A percentile compares a stretch with the other conserved stretches of the same genome.
phyloP scores from a whole-genome alignment of 2,888 invertebrate genomes.

The Cenopis cana region DNA sequence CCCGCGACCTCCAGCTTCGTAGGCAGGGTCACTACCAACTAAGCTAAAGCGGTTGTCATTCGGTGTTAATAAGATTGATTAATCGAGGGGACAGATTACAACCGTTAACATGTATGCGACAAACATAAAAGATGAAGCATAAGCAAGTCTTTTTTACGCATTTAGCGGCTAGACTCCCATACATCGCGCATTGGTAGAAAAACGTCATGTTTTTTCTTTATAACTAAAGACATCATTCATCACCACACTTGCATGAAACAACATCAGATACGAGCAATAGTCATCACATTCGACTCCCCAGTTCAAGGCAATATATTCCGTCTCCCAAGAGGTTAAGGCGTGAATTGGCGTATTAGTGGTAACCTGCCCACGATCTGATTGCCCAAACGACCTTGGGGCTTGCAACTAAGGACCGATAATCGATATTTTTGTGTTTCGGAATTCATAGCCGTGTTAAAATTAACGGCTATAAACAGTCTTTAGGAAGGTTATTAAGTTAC shows the following conservation, averaged over 20 bases:
- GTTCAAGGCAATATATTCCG: slow-evolving; percentile 48
- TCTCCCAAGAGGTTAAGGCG: slow-evolving; percentile 49
- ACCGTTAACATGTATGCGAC: background rate
- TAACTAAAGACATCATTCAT: background rate
- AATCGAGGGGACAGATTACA: background rate
- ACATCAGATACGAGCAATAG: slow-evolving; percentile 11
- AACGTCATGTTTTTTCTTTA: background rate
- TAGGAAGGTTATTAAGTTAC: background rate
- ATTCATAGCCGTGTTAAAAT: slow-evolving; percentile 38
- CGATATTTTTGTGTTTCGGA: slow-evolving; percentile 58
- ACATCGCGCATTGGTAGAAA: background rate
- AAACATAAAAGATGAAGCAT: no score
- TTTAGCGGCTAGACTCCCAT: no score
- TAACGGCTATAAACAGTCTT: slow-evolving; percentile 11
- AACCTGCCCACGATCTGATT: slow-evolving; percentile 51
- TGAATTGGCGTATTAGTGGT: slow-evolving; percentile 48
- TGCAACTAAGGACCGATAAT: slow-evolving; percentile 59
- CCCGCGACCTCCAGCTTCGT: no score
- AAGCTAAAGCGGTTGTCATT: no score
- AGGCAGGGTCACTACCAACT: no score
- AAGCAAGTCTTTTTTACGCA: no score
- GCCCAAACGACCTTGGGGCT: slow-evolving; percentile 59
- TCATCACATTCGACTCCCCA: background rate
- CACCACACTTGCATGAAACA: background rate
- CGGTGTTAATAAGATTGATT: background rate